Base-by-base conservation (phyloP, 2,888 invertebrate species). In the Agriopis leucophaearia region DNA sequence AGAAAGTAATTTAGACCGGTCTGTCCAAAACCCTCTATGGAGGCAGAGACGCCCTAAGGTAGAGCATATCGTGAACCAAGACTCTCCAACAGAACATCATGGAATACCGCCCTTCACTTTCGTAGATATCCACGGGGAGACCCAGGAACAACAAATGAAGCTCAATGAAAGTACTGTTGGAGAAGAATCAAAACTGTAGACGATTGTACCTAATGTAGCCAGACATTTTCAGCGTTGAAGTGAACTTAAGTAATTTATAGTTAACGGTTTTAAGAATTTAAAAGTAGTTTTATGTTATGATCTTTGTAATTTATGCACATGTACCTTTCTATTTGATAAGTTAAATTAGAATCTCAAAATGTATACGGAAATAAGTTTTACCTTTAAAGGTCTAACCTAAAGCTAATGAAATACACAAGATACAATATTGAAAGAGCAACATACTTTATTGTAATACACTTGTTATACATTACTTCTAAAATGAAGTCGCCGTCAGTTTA, bases 101-200 rank as follows among this genome's bases (percentile, higher is more conserved):
- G 82, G 85, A 8, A 84, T 82, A 55, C 71, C 85, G 18, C 81
- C 89, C 10, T 90, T 93, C 73, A 88, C 88, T 2, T 93, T 93
- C 74, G 91, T 86, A 6, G 93, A 94, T 65, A 84, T 91, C 10
- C 92, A 93, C 65, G 74, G 75, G 18, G 91, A 90, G 45, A 82
- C 78, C 45, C 61, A 77, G 15, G 70, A 73, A 55, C 79, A 70
- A 45, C 78, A 77, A 45, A 73, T 84, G 70, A 87, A 79, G 66
- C 78, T 87, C 48, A 81, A 77, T 64, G 86, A 87, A 56, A 60
- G 38, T 51, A 70, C 77, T 48, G 69, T 77, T 45, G 81, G 77
- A 13, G 92, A 92, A 73, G 93, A 93, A 76, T 93, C 93, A 4
- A 92, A 91, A 78, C 82, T 94, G 77, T 93, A 81, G 62, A 78